Evolutionary conservation across 2,797 vertebrate genomes (phyloP).

Genomic region (Leptodactylus fallax): DNA sequence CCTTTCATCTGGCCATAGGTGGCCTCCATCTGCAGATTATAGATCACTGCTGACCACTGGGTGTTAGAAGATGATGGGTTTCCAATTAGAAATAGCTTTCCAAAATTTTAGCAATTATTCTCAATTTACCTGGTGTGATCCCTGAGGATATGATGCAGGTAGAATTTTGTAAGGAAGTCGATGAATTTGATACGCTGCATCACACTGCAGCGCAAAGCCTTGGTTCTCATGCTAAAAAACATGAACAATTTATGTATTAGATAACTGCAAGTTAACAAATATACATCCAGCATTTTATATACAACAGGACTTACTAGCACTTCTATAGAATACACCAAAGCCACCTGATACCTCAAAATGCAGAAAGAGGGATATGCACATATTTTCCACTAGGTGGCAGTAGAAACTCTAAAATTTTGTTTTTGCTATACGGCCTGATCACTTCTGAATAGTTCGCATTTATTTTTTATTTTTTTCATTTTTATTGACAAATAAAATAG

Average conservation of each 20-base stretch:
- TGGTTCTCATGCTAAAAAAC: conserved; percentile 79
- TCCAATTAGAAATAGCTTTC: background rate
- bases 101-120: background rate
- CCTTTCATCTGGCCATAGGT: background rate
- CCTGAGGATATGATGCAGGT: conserved; percentile 78
- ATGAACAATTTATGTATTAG: background rate
- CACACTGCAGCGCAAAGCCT: conserved; percentile 83
- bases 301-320: background rate
- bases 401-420: background rate
- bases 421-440: too few relatives aligned
- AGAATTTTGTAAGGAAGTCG: conserved; percentile 87
- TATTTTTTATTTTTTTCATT: too few relatives aligned
- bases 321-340: background rate
- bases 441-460: too few relatives aligned
- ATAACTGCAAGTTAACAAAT: background rate
- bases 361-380: background rate
- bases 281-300: background rate
- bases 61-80: too few relatives aligned
- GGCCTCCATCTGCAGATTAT: too few relatives aligned
- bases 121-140: conserved; percentile 80
- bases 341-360: background rate
- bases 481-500: too few relatives aligned
- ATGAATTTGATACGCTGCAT: conserved; percentile 80
- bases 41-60: too few relatives aligned
- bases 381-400: conserved; percentile 17